Percentiles rank a stretch among this genome's conserved stretches.
These are phyloP conservation scores for Recurvirostra avosetta DNA, from an alignment of 2,113 vertebrate genomes.

Conservation along the genomic window DNA sequence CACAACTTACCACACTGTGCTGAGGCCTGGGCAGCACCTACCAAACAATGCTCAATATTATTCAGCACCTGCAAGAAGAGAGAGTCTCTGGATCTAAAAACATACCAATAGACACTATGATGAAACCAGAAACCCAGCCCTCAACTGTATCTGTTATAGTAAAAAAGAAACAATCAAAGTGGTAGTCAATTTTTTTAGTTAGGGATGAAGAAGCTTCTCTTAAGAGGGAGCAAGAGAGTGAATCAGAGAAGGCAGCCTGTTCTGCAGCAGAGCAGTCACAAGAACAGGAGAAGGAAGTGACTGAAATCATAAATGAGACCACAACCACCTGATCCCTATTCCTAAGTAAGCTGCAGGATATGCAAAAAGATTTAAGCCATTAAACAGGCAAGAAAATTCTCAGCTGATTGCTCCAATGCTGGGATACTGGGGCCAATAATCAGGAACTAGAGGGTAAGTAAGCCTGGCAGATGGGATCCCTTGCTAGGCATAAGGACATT, in stretches of 20 bases:
- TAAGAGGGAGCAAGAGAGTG: neutral
- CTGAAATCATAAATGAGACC: neutral
- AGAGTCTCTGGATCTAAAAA: neutral
- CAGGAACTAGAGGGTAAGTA: neutral
- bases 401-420: neutral
- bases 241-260: neutral
- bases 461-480: neutral
- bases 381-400: neutral
- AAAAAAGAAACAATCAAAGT: neutral
- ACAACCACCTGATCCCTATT: neutral
- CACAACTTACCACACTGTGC: neutral
- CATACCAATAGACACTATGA: neutral
- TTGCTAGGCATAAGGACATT: neutral
- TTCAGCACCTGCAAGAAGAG: neutral
- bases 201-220: neutral
- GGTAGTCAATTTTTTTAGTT: neutral
- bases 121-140: neutral
- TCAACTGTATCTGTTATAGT: neutral
- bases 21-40: neutral
- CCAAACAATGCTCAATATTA: neutral
- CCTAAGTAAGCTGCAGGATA: neutral
- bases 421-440: neutral
- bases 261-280: neutral
- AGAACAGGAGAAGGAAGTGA: neutral
- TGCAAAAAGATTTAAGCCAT: neutral